Base-by-base conservation (phyloP, 2,797 vertebrate species). In the Cuniculus paca region DNA sequence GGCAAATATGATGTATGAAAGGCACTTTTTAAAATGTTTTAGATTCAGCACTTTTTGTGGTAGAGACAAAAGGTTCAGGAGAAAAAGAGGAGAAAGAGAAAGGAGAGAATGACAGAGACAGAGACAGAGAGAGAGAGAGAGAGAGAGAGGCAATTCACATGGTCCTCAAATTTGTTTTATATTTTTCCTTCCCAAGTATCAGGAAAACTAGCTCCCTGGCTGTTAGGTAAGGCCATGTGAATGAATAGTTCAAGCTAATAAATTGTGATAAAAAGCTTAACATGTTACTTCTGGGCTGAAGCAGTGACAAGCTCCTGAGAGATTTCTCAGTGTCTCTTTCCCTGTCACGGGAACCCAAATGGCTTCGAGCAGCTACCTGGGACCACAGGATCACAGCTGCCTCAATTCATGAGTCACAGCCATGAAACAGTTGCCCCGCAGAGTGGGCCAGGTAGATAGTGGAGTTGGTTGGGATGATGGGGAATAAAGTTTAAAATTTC, bases 1-100 rank as follows among this genome's bases (percentile, higher is more conserved):
- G 83, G 2, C 16, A 70, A 70, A 24, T 11, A 75, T 17, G 17
- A 26, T 48, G 58, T 34, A 34, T n/a, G 34, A 65, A 86, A 87
- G 48, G 12, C 6, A 86, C 12, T 78, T 75, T 86, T 80, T 31
- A 56, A 79, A 31, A 34, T 72, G 22, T 63, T 75, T 72, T 70
- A 80, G 3, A 54, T 88, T 79, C 78, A 56, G 24, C 14, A 60
- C 9, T 65, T 24, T 91, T 63, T 61, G 45, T 60, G 20, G 80
- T 19, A 88, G 65, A 88, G n/a, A 48, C 65, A 92, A 94, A 84
- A n/a, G 52, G 31, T 26, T 90, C 28, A 92, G 42, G 16, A 65
- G 48, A 16, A 34, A 2, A 22, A 90, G 36, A 28, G 60, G 81
- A 16, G 56, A 24, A 68, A 39, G 19, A 56, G 58, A 60, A 10